phyloP scores from a whole-genome alignment of 1,140 invertebrate species.

The Cotesia glomerata region DNA sequence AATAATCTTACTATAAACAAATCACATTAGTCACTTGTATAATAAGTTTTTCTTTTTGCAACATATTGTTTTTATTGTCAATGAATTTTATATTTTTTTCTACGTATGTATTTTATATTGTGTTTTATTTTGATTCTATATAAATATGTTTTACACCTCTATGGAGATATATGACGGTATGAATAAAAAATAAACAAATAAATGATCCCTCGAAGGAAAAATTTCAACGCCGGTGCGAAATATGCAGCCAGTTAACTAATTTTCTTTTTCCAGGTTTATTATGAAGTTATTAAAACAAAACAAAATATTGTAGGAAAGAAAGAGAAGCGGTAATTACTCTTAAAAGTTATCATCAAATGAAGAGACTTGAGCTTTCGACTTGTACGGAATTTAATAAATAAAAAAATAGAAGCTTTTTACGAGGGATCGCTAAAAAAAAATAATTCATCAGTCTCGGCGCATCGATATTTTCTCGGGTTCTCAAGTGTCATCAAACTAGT shows the following conservation, averaged over 20 bases:
- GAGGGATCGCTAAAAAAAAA: background rate
- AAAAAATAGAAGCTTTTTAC: background rate
- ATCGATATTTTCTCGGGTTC: constrained; percentile 9
- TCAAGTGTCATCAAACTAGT: constrained; percentile 11
- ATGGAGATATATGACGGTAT: no score
- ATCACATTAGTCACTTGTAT: no score
- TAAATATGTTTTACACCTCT: no score
- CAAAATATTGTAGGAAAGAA: background rate
- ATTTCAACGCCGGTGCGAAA: no score
- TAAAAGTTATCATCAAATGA: background rate
- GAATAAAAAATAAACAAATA: no score
- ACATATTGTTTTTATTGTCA: no score
- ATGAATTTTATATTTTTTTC: no score
- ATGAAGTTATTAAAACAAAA: background rate
- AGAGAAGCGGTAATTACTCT: background rate
- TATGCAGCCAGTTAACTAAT: background rate
- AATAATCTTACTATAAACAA: no score
- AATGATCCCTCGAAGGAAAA: no score
- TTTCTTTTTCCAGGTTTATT: background rate
- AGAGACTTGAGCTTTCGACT: background rate
- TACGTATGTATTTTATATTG: no score
- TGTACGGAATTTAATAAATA: background rate
- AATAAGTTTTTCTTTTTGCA: no score
- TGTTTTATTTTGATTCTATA: no score
- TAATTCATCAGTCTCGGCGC: background rate